Base-by-base conservation (phyloP, 2,888 invertebrate species). In the Drosophila paucipuncta region DNA sequence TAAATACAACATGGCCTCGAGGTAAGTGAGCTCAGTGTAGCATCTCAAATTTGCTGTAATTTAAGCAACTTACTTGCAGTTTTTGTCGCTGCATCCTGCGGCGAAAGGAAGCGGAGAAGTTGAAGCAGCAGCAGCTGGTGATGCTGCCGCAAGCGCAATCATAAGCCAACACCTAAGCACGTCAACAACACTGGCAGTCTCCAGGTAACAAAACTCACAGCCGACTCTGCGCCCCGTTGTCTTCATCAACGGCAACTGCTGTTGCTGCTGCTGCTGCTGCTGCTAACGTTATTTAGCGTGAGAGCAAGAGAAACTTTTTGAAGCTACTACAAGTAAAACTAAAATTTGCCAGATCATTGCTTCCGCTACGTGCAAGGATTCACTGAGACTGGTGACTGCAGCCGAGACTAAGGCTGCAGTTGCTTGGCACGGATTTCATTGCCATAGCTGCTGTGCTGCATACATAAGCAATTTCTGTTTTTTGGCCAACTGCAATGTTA, bases 131-230 rank as follows among this genome's bases (percentile, higher is more conserved):
- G 62, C 59, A 59, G 65, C 57, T 47, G 67, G 22, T 43, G 53
- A 53, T 63, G 81, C 78, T 83, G 86, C 84, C 80, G 70, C 73
- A 76, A 82, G 84, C 76, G 84, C 85, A 89, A 86, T 86, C 85
- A 86, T 86, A 86, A 86, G 89, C 85, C 84, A 85, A 86, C 89
- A 86, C 85, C 85, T 89, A 86, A 86, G 89, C 85, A 86, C 89
- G 85, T 89, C 89, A 89, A 89, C 85, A 86, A 86, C 86, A 86
- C 55, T 73, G 83, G 60, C 68, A 70, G 57, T 70, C 54, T 60
- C 73, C 62, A 55, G 70, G 73, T 55, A 47, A 22, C 28, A 54
- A 25, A n/a, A 25, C 7, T 25, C 53, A 9, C 47, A 50, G n/a
- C 31, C 18, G 13, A 10, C 35, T 22, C 52, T 28, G 30, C 41